Evolutionary conservation across 1,140 invertebrate genomes (phyloP).

Genomic region (Cylas formicarius): DNA sequence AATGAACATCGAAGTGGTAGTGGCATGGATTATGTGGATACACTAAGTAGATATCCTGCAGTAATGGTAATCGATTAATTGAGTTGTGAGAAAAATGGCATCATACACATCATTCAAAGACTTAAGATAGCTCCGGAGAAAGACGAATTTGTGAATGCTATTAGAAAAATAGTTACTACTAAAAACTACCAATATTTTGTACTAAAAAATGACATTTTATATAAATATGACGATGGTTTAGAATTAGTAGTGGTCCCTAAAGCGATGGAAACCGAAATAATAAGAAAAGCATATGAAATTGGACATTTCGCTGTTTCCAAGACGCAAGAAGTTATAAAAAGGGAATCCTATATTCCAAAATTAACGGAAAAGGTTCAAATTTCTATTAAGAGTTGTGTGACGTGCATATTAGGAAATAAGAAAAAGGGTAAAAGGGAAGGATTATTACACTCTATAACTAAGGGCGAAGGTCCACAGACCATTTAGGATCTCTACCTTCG

Average conservation of each 20-base stretch:
- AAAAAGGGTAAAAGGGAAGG: slow-evolving; percentile 44
- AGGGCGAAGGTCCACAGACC: slow-evolving; percentile 32
- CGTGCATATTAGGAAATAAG: slow-evolving; percentile 37
- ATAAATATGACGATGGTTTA: slow-evolving; percentile 21
- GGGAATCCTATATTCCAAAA: slow-evolving; percentile 40
- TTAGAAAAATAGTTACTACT: slow-evolving; percentile 22
- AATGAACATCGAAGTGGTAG: slow-evolving; percentile 36
- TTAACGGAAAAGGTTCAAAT: slow-evolving; percentile 35
- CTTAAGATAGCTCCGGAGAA: slow-evolving; percentile 26
- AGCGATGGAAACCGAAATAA: slow-evolving; percentile 22
- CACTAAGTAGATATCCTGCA: slow-evolving; percentile 39
- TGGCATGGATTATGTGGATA: slow-evolving; percentile 43
- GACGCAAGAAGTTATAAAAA: slow-evolving; percentile 36
- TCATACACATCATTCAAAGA: slow-evolving; percentile 14
- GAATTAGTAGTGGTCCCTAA: slow-evolving; percentile 21
- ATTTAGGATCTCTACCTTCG: slow-evolving; percentile 36
- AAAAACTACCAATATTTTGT: slow-evolving; percentile 27
- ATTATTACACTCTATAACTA: slow-evolving; percentile 24
- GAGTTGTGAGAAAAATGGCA: slow-evolving; percentile 10
- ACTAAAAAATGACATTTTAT: slow-evolving; percentile 22
- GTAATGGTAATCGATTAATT: slow-evolving; percentile 20
- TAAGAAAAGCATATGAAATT: slow-evolving; percentile 22
- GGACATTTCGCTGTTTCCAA: slow-evolving; percentile 32
- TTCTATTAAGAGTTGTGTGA: slow-evolving; percentile 35
- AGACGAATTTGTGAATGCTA: slow-evolving; percentile 21